phyloP scores from a whole-genome alignment of 2,888 invertebrate genomes.

The Sphaerophoria taeniata region DNA sequence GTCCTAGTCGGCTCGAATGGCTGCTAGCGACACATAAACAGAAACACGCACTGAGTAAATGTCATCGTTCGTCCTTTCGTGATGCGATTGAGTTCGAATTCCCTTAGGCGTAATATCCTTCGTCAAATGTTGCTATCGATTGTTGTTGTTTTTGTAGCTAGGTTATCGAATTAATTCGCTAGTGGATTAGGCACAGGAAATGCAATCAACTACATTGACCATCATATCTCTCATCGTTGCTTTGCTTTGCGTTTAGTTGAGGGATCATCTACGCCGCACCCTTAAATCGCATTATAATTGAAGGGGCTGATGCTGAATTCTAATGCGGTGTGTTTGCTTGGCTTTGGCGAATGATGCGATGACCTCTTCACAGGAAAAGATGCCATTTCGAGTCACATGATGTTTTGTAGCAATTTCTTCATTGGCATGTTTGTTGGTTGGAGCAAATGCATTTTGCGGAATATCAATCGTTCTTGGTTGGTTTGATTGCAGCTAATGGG shows the following conservation, averaged over 20 bases:
- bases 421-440: background rate
- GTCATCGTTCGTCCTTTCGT: conserved; percentile 23
- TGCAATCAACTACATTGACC: conserved; percentile 67
- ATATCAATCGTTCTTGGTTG: conserved; percentile 30
- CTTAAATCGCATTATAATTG: conserved; percentile 74
- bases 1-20: conserved; percentile 9
- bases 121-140: conserved; percentile 10
- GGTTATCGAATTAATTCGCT: conserved; percentile 61
- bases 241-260: background rate
- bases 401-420: conserved; percentile 9
- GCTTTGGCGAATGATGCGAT: conserved; percentile 7
- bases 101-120: conserved; percentile 64
- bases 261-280: conserved; percentile 17
- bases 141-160: conserved; percentile 24
- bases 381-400: conserved; percentile 20
- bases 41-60: conserved; percentile 37
- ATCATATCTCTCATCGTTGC: background rate
- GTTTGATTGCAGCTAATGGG: conserved; percentile 6
- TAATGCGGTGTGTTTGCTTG: conserved; percentile 34
- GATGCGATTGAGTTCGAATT: conserved; percentile 67
- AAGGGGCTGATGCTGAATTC: conserved; percentile 71
- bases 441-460: conserved; percentile 34
- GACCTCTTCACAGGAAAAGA: conserved; percentile 48
- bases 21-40: conserved; percentile 63
- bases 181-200: conserved; percentile 70